phyloP scores from a whole-genome alignment of 2,888 invertebrate species.

The Spilarctia lutea region DNA sequence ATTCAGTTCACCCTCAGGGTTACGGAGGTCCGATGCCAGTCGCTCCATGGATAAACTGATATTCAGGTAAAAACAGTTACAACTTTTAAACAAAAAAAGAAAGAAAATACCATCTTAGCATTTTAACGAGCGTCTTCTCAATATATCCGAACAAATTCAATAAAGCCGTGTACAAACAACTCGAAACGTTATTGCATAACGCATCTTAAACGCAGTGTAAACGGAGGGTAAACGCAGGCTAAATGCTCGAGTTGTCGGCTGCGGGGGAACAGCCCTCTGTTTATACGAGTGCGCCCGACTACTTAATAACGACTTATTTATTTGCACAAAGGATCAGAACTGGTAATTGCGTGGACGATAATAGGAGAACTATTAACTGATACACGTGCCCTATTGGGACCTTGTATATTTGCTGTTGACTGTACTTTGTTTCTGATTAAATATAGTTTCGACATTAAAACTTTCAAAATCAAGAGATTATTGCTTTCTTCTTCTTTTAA shows the following conservation, averaged over 20 bases:
- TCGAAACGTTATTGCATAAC: slow-evolving; percentile 59
- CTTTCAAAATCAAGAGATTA: background rate
- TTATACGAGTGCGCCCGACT: slow-evolving; percentile 62
- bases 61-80: too few species aligned
- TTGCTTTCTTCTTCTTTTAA: background rate
- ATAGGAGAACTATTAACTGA: slow-evolving; percentile 76
- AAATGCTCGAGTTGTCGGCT: slow-evolving; percentile 41
- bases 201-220: slow-evolving; percentile 55
- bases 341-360: slow-evolving; percentile 71
- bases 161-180: slow-evolving; percentile 60
- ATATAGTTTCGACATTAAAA: slow-evolving; percentile 18
- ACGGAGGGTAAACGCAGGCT: slow-evolving; percentile 25
- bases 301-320: slow-evolving; percentile 80
- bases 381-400: slow-evolving; percentile 45
- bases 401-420: slow-evolving; percentile 40
- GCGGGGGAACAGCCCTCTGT: slow-evolving; percentile 64
- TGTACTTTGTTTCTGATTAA: slow-evolving; percentile 24
- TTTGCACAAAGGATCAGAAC: slow-evolving; percentile 71
- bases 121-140: background rate
- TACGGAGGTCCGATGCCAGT: too few species aligned
- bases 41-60: too few species aligned
- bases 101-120: background rate
- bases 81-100: background rate
- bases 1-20: too few species aligned
- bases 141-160: slow-evolving; percentile 62